phyloP scores from a whole-genome alignment of 2,888 invertebrate species.

The Noctua pronuba region DNA sequence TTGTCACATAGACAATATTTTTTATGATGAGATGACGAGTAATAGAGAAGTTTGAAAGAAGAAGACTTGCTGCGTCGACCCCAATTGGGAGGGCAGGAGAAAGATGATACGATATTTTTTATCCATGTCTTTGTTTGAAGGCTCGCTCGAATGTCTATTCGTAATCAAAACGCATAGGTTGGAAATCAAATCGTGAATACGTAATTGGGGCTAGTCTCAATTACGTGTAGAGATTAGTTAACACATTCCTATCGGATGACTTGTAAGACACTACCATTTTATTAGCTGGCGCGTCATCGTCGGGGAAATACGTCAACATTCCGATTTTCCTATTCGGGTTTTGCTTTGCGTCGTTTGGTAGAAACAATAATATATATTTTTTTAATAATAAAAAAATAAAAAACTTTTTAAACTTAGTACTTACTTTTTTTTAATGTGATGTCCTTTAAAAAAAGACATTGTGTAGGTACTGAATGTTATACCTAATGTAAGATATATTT shows the following conservation, averaged over 20 bases:
- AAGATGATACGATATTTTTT: neutral
- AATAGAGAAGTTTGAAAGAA: neutral
- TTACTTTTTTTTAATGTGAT: neutral
- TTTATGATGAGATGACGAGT: neutral
- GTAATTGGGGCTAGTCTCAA: slow-evolving; percentile 16
- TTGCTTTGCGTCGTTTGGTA: neutral
- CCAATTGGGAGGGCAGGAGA: neutral
- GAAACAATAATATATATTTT: neutral
- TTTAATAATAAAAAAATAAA: too few relatives aligned
- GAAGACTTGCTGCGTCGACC: neutral
- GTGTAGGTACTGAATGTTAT: too few relatives aligned
- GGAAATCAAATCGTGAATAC: slow-evolving; percentile 34
- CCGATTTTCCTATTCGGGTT: neutral
- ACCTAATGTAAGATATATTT: too few relatives aligned
- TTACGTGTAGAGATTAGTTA: slow-evolving; percentile 30
- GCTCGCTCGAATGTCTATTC: neutral
- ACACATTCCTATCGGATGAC: slow-evolving; percentile 48
- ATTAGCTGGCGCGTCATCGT: slow-evolving; percentile 2
- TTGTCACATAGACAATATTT: neutral
- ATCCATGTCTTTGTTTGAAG: neutral
- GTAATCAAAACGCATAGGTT: slow-evolving; percentile 22
- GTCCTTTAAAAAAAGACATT: too few relatives aligned
- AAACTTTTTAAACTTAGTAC: too few relatives aligned
- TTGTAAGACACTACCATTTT: neutral
- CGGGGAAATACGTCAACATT: slow-evolving; percentile 19